These are phyloP conservation scores for Zosterops borbonicus DNA, from an alignment of 2,113 vertebrate species.

Conservation along the genomic window DNA sequence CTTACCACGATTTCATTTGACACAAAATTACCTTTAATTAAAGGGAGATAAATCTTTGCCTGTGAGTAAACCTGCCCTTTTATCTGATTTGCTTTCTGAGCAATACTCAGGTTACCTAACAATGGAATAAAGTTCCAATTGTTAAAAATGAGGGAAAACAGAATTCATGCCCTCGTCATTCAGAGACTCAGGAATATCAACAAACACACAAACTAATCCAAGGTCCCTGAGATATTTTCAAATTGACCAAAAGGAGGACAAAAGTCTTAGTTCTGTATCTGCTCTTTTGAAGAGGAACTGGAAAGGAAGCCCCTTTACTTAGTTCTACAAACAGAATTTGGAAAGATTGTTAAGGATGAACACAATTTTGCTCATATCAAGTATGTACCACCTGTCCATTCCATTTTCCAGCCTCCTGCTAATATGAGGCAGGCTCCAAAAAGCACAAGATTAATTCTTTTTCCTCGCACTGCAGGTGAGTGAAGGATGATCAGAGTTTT, in stretches of 20 bases:
- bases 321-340: not conserved
- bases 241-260: not conserved
- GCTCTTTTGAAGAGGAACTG: not conserved
- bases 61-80: not conserved
- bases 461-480: not conserved
- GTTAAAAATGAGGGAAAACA: not conserved
- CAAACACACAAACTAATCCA: not conserved
- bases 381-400: rapidly evolving
- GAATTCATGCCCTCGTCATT: not conserved
- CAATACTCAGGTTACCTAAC: not conserved
- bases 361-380: not conserved
- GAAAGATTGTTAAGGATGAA: not conserved
- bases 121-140: not conserved
- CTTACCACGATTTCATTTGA: not conserved
- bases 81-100: not conserved
- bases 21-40: not conserved
- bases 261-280: not conserved
- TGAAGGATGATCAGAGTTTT: not conserved
- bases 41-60: not conserved
- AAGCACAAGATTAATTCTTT: not conserved
- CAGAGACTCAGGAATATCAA: not conserved
- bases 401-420: not conserved
- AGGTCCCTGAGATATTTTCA: not conserved
- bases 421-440: not conserved
- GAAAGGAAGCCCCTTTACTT: not conserved